Conservation (phyloP, 2,797 vertebrate genomes). For the Phrynocephalus vlangalii region DNA sequence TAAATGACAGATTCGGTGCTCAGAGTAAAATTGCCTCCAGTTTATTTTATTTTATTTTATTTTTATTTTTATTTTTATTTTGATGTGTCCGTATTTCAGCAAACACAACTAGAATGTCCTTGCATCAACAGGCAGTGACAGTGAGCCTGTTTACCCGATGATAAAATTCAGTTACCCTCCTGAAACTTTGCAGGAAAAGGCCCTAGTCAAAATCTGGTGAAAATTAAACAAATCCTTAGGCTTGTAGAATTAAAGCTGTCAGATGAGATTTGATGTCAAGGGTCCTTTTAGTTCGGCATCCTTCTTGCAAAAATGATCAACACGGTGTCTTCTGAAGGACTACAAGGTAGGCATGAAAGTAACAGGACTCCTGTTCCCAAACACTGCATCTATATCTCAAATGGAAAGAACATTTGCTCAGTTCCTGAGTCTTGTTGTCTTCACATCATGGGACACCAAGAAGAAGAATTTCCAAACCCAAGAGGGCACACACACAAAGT, state of each 20-base stretch:
- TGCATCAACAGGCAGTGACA: neutral
- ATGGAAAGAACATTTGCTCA: too few relatives aligned
- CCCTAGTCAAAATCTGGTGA: neutral
- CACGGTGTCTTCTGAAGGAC: neutral
- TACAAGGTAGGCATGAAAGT: neutral
- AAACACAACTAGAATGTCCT: constrained; percentile 44
- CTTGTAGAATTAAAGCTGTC: neutral
- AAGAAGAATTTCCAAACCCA: too few relatives aligned
- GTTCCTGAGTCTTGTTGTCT: too few relatives aligned
- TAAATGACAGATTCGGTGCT: constrained; percentile 10
- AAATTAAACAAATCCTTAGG: neutral
- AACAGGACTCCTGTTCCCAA: neutral
- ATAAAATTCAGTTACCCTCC: constrained; percentile 26
- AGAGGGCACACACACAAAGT: too few relatives aligned
- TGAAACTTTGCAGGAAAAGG: constrained; percentile 1
- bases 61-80: neutral
- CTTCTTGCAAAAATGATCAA: neutral
- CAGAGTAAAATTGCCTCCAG: neutral
- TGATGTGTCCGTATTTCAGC: constrained; percentile 31
- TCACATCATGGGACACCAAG: too few relatives aligned
- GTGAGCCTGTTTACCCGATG: constrained; percentile 44
- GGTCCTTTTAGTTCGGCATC: neutral
- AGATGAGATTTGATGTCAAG: neutral
- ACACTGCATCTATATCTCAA: neutral
- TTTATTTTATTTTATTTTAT: constrained; percentile 8